Percentiles rank a stretch among this genome's conserved stretches.
These are phyloP conservation scores for Ashinkailepas kermadecensis DNA, from an alignment of 2,888 invertebrate species.

Conservation along the genomic window DNA sequence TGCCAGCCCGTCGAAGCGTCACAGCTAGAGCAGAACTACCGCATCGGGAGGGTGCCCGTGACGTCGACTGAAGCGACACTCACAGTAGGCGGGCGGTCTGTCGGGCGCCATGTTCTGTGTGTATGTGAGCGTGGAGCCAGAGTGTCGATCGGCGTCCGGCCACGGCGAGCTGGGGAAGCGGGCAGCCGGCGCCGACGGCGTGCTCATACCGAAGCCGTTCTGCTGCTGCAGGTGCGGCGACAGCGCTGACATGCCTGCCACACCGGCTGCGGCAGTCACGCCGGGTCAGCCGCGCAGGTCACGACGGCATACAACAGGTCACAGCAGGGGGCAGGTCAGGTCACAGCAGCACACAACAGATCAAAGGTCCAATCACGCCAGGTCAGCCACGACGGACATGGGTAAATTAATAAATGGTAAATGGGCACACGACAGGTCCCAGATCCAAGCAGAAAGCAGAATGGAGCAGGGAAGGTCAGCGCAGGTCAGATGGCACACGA, in stretches of 20 bases:
- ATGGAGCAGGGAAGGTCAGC: too few relatives aligned
- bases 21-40: too few relatives aligned
- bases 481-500: too few relatives aligned
- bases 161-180: neutral
- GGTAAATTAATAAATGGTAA: too few relatives aligned
- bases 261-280: conserved; percentile 10
- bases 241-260: conserved; percentile 8
- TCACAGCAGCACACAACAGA: too few relatives aligned
- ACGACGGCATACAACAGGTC: too few relatives aligned
- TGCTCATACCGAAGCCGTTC: neutral
- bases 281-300: neutral
- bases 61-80: neutral
- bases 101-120: conserved; percentile 75
- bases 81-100: conserved; percentile 25
- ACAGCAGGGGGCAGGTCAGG: too few relatives aligned
- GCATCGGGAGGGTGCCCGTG: neutral
- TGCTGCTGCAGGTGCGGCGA: conserved; percentile 6
- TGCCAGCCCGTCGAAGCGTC: too few relatives aligned
- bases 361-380: too few relatives aligned
- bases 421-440: too few relatives aligned
- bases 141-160: conserved; percentile 27
- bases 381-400: too few relatives aligned
- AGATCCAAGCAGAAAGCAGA: too few relatives aligned
- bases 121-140: conserved; percentile 68
- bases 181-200: neutral